These are phyloP conservation scores for Theretra japonica DNA, from an alignment of 2,888 invertebrate species.

Conservation along the genomic window DNA sequence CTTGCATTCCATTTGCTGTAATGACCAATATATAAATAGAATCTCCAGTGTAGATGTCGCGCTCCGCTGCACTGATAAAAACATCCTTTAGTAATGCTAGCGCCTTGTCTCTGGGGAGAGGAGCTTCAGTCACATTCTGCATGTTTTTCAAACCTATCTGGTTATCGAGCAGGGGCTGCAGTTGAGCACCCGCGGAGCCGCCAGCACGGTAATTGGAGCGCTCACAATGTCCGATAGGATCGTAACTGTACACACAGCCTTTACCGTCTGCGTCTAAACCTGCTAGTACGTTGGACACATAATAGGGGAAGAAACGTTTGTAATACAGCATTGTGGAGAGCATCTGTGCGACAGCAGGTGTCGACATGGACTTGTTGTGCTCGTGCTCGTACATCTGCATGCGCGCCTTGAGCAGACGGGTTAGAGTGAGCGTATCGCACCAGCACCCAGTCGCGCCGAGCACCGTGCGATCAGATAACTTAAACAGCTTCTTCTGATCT, in stretches of 20 bases:
- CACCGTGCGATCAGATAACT: constrained; percentile 92
- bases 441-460: constrained; percentile 98
- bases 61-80: constrained; percentile 98
- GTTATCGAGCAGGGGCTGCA: constrained; percentile 98
- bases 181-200: constrained; percentile 94
- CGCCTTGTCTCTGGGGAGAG: constrained; percentile 92
- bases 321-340: constrained; percentile 97
- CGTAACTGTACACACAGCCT: constrained; percentile 98
- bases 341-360: constrained; percentile 97
- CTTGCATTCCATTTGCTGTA: constrained; percentile 92
- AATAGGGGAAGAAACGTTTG: constrained; percentile 99
- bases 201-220: constrained; percentile 93
- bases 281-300: constrained; percentile 96
- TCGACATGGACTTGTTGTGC: constrained; percentile 96
- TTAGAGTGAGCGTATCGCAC: constrained; percentile 97
- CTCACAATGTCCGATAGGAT: constrained; percentile 98
- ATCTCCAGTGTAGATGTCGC: constrained; percentile 99
- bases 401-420: constrained; percentile 91
- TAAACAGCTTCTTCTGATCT: constrained; percentile 94
- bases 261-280: constrained; percentile 97
- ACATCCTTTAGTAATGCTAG: constrained; percentile 95
- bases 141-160: constrained; percentile 97
- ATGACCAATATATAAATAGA: constrained; percentile 93
- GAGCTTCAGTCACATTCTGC: constrained; percentile 86
- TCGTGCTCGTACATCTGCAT: constrained; percentile 98